Evolutionary conservation across 2,113 vertebrate species (phyloP).

Genomic region (Peromyscus leucopus): DNA sequence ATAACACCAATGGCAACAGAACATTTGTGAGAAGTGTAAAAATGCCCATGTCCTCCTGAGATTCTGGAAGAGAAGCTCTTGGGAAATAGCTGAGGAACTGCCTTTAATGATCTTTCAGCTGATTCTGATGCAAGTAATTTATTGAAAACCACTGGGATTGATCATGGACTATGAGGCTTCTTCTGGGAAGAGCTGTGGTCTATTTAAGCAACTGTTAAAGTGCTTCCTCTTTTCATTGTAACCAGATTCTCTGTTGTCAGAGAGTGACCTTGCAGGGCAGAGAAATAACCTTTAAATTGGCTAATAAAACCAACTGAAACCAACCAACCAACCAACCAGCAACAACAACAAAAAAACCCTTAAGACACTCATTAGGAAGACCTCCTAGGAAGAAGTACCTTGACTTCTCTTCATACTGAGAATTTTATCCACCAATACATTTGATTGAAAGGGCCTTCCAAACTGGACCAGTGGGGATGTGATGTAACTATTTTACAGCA

Average conservation of each 20-base stretch:
- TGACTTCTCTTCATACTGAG: not conserved
- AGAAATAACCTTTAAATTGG: not conserved
- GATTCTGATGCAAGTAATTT: not conserved
- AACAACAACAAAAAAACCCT: not conserved
- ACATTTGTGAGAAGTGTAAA: not conserved
- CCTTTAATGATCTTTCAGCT: not conserved
- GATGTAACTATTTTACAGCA: not conserved
- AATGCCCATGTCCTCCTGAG: not conserved
- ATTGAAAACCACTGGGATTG: not conserved
- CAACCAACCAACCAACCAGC: not conserved
- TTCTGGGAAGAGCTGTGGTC: not conserved
- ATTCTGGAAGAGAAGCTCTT: not conserved
- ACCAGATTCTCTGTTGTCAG: not conserved
- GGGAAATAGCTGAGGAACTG: not conserved
- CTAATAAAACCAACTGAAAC: not conserved
- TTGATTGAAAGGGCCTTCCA: not conserved
- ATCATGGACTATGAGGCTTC: not conserved
- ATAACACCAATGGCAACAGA: not conserved
- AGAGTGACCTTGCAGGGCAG: not conserved
- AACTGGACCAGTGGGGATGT: not conserved
- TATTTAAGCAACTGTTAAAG: not conserved
- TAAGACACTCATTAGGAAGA: not conserved
- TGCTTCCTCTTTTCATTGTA: not conserved
- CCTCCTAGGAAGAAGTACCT: not conserved
- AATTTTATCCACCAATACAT: not conserved